Conservation (phyloP, 2,888 invertebrate species). For the Cerceris rybyensis region DNA sequence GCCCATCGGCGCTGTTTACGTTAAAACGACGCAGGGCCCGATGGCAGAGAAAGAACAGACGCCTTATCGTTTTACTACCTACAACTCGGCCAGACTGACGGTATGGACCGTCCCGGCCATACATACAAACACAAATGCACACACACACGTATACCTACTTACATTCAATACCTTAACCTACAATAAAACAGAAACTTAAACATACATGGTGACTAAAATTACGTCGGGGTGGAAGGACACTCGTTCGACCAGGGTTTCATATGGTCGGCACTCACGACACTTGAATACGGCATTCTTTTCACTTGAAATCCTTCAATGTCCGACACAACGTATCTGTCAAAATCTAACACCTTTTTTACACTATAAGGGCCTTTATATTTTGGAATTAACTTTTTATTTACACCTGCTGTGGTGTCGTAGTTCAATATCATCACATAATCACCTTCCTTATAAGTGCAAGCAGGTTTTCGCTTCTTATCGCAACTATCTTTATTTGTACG, state of each 20-base stretch:
- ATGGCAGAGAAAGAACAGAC: too few relatives aligned
- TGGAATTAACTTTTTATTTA: conserved; percentile 2
- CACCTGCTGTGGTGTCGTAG: conserved; percentile 1
- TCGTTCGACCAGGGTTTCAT: conserved; percentile 9
- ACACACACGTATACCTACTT: not conserved
- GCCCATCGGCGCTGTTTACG: too few relatives aligned
- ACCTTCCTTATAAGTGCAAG: not conserved
- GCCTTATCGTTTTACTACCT: too few relatives aligned
- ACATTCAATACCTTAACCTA: not conserved
- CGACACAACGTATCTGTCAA: conserved; percentile 7
- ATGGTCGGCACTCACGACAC: not conserved
- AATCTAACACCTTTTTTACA: not conserved
- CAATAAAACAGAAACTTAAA: not conserved
- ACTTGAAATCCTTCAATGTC: conserved; percentile 10
- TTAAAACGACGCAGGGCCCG: too few relatives aligned
- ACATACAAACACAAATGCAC: not conserved
- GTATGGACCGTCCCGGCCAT: not conserved
- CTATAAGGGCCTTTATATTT: conserved; percentile 9
- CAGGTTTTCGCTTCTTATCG: not conserved
- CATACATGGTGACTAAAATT: not conserved
- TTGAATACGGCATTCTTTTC: conserved; percentile 6
- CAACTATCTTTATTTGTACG: not conserved
- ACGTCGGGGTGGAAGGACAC: not conserved
- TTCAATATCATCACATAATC: conserved; percentile 14
- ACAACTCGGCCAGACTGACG: not conserved